Evolutionary conservation across 2,113 vertebrate genomes (phyloP), one percentile per base, ranked within the genome.

Genomic region (Heterotilapia buettikoferi): DNA sequence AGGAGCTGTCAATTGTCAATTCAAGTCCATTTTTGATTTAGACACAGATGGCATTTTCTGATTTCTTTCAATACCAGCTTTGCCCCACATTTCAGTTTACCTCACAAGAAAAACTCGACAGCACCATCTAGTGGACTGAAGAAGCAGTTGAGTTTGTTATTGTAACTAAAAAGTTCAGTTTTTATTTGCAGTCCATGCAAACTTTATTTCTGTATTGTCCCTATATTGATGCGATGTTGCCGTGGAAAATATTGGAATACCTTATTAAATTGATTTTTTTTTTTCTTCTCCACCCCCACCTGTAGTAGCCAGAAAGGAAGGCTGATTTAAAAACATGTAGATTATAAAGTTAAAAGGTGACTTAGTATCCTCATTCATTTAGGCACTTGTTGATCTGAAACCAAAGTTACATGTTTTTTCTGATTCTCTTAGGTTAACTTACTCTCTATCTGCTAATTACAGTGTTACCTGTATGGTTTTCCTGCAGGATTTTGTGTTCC

Each of bases 401-500:
- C 24, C 9, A 50, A 31, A 31, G 43, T 78, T 31, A 8, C 0
- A 11, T 19, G n/a, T 7, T 76, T 19, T 50, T 50, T 50, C 71
- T 76, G 9, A 12, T 76, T 76, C 6, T 50, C 71, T 50, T 50
- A 19, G 71, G 9, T 31, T 78, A 31, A 19, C 43, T 76, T 29
- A 4, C 24, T 29, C 43, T 50, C 6, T 50, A 47, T 40, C 53
- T 38, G 52, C 45, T 31, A 40, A 29, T 24, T 47, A 61, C 21
- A 9, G 47, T 52, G 16, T 85, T 86, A 83, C 88, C 84, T 36
- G 6, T 93, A 6, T 87, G 80, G 80, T 92, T 93, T 84, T 92
- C 85, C 92, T 87, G 76, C 90, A 93, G 92, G 92, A 81, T 89
- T 89, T 89, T 92, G 87, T 87, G 57, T 88, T 88, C 83, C 89